These are phyloP conservation scores for Typhlichthys eigenmanni DNA, from an alignment of 2,797 vertebrate genomes.

Conservation along the genomic window DNA sequence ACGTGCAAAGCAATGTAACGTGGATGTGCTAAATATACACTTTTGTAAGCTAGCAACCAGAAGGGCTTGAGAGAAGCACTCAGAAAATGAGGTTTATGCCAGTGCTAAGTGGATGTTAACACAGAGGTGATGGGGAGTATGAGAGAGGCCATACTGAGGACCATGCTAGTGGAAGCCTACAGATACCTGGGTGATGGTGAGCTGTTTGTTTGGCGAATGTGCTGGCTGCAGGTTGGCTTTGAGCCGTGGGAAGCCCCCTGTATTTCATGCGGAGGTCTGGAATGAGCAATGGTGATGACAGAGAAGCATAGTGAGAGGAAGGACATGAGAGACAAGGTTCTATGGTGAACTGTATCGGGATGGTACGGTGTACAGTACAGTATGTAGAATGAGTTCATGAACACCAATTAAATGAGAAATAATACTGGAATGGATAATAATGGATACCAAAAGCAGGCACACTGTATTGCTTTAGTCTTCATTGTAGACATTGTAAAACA, in stretches of 20 bases:
- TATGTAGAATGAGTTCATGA: too few relatives aligned
- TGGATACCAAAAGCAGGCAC: constrained; percentile 2
- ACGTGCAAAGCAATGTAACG: too few relatives aligned
- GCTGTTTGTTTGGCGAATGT: constrained; percentile 70
- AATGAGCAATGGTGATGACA: constrained; percentile 64
- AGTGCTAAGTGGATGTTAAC: not conserved
- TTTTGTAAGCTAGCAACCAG: too few relatives aligned
- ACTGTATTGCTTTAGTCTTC: not conserved
- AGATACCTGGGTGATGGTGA: constrained; percentile 76
- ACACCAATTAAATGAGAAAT: too few relatives aligned
- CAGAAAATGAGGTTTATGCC: too few relatives aligned
- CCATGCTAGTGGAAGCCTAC: not conserved
- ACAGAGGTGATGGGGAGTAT: constrained; percentile 26
- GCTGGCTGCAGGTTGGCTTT: constrained; percentile 73
- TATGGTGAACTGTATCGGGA: too few relatives aligned
- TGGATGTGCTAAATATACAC: too few relatives aligned
- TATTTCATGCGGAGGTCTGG: constrained; percentile 81
- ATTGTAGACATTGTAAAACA: too few relatives aligned
- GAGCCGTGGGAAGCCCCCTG: constrained; percentile 64
- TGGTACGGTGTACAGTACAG: too few relatives aligned
- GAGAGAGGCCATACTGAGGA: constrained; percentile 29
- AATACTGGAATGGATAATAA: not conserved
- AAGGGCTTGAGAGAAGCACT: too few relatives aligned
- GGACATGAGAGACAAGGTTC: constrained; percentile 1
- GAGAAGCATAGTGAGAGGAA: constrained; percentile 30